A percentile compares a stretch with the other conserved stretches of the same genome.
Evolutionary conservation across 1,140 invertebrate species (phyloP).

Genomic region (Brachionus koreanus): DNA sequence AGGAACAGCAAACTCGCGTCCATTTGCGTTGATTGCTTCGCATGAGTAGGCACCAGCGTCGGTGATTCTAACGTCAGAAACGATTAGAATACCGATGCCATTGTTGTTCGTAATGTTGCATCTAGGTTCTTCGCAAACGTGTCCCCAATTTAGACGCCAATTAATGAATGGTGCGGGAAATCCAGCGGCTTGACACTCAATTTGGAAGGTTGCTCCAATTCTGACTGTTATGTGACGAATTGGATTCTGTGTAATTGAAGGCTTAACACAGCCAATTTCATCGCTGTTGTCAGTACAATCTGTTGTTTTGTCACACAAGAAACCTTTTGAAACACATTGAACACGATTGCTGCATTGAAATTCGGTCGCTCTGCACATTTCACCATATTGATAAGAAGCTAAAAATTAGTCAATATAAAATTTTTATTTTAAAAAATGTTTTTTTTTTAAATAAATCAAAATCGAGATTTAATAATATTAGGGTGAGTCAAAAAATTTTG

Average conservation of each 20-base stretch:
- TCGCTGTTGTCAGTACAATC: slow-evolving; percentile 85
- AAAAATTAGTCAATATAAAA: not conserved
- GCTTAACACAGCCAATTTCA: slow-evolving; percentile 81
- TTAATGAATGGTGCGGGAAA: slow-evolving; percentile 82
- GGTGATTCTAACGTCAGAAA: slow-evolving; percentile 66
- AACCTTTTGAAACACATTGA: slow-evolving; percentile 87
- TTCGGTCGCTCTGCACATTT: slow-evolving; percentile 73
- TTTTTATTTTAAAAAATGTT: not conserved
- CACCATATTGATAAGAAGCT: slow-evolving; percentile 57
- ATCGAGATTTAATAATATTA: no score
- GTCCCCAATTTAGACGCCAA: slow-evolving; percentile 95
- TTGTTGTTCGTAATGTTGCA: slow-evolving; percentile 44
- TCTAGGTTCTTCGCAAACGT: slow-evolving; percentile 75
- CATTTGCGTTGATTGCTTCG: slow-evolving; percentile 83
- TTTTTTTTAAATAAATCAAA: no score
- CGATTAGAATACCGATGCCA: slow-evolving; percentile 70
- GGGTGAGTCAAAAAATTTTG: not conserved
- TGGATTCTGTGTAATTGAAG: slow-evolving; percentile 68
- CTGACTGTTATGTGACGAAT: slow-evolving; percentile 65
- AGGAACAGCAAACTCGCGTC: slow-evolving; percentile 77
- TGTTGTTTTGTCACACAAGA: slow-evolving; percentile 81
- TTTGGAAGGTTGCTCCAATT: slow-evolving; percentile 69
- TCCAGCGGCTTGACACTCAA: slow-evolving; percentile 81
- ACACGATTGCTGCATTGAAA: slow-evolving; percentile 68
- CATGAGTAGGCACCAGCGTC: slow-evolving; percentile 96